A percentile compares a stretch with the other conserved stretches of the same genome.
Conservation (phyloP, 2,113 vertebrate species). For the Petrocephalus zakoni region DNA sequence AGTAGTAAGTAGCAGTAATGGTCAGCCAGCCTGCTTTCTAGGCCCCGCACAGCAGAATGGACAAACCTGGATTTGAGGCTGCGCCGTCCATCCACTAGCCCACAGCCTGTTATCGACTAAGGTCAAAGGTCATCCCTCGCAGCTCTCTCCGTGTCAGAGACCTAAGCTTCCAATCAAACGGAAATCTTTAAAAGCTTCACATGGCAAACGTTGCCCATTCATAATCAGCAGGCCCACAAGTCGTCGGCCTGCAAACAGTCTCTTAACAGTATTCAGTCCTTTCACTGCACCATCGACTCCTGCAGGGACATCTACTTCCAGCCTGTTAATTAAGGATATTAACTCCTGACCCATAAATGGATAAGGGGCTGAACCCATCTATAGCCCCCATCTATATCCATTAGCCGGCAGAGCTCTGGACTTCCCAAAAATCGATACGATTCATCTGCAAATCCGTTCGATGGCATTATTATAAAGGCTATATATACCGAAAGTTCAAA, state of each 20-base stretch:
- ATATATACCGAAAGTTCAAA: not conserved
- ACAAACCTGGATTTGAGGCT: not conserved
- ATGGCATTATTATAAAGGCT: not conserved
- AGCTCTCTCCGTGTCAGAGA: not conserved
- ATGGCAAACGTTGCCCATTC: not conserved
- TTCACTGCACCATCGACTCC: not conserved
- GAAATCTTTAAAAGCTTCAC: not conserved
- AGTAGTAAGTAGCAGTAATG: too few relatives aligned
- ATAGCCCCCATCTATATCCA: not conserved
- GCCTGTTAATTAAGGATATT: not conserved
- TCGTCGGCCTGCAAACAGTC: not conserved
- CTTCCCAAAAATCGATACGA: not conserved
- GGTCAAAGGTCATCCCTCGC: not conserved
- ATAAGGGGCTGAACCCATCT: not conserved
- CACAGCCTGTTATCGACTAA: not conserved
- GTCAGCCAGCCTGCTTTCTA: not conserved
- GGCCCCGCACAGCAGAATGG: not conserved
- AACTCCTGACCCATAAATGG: not conserved
- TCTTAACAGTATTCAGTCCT: not conserved
- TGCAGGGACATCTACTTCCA: not conserved
- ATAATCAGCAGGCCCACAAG: not conserved
- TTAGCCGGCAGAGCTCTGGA: not conserved
- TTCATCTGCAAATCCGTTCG: not conserved
- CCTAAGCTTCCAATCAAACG: not conserved
- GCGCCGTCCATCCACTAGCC: not conserved